Conservation (phyloP, 2,888 invertebrate species). For the Rhingia campestris region DNA sequence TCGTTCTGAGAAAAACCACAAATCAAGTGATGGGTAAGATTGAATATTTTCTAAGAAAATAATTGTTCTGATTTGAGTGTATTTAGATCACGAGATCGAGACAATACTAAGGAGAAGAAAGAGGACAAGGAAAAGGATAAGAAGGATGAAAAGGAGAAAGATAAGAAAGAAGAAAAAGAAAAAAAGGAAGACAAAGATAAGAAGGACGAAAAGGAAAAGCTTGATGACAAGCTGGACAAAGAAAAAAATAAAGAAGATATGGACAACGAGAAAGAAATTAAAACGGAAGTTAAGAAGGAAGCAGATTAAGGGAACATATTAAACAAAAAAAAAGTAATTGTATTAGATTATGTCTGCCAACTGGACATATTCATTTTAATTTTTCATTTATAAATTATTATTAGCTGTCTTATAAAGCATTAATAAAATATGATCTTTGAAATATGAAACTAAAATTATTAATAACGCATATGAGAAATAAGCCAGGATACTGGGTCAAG, state of each 20-base stretch:
- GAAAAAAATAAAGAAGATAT: constrained; percentile 36
- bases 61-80: neutral
- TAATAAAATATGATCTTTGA: constrained; percentile 23
- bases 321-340: constrained; percentile 20
- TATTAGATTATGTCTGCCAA: constrained; percentile 10
- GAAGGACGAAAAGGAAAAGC: constrained; percentile 72
- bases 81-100: constrained; percentile 75
- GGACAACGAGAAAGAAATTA: constrained; percentile 40
- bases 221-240: constrained; percentile 47
- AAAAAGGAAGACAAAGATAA: constrained; percentile 68
- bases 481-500: too few species aligned
- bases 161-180: constrained; percentile 29
- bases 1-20: constrained; percentile 76
- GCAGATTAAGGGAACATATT: constrained; percentile 20
- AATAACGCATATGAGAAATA: too few species aligned
- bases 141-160: constrained; percentile 60
- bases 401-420: constrained; percentile 36
- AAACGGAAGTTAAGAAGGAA: constrained; percentile 40
- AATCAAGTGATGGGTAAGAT: constrained; percentile 67
- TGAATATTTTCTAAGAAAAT: neutral
- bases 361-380: neutral
- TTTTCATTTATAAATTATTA: constrained; percentile 28
- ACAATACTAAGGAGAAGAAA: constrained; percentile 59
- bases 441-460: neutral
- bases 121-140: constrained; percentile 65